phyloP scores from a whole-genome alignment of 2,888 invertebrate species.

The Drosophila mulleri region DNA sequence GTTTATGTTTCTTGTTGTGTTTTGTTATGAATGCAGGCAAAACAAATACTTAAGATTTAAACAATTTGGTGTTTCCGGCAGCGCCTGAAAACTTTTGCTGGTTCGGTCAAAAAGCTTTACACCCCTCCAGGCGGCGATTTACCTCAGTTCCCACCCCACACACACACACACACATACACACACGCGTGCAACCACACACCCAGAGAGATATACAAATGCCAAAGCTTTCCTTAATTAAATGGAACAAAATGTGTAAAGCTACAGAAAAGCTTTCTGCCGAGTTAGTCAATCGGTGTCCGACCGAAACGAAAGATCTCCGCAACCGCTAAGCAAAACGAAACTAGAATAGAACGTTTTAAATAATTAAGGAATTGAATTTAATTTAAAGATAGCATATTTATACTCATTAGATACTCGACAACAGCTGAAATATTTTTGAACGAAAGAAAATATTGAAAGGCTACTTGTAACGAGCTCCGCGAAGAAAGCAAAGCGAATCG shows the following conservation, averaged over 20 bases:
- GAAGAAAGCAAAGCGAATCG: background rate
- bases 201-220: conserved; percentile 51
- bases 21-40: conserved; percentile 64
- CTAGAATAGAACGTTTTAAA: conserved; percentile 51
- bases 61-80: conserved; percentile 63
- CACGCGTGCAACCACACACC: conserved; percentile 1
- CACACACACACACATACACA: too few relatives aligned
- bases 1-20: conserved; percentile 47
- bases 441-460: conserved; percentile 28
- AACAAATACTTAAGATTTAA: conserved; percentile 53
- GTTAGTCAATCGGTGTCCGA: conserved; percentile 86
- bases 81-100: conserved; percentile 30
- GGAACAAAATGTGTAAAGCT: conserved; percentile 57
- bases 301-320: conserved; percentile 85
- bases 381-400: conserved; percentile 19
- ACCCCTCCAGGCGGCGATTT: conserved; percentile 45
- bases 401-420: conserved; percentile 33
- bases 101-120: conserved; percentile 52
- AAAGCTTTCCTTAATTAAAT: conserved; percentile 74
- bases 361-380: conserved; percentile 41
- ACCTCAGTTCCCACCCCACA: conserved; percentile 41
- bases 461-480: conserved; percentile 26
- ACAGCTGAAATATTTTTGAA: conserved; percentile 35
- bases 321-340: conserved; percentile 62
- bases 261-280: conserved; percentile 62